Base-by-base conservation (phyloP, 2,113 vertebrate genomes). In the Corvus hawaiiensis region DNA sequence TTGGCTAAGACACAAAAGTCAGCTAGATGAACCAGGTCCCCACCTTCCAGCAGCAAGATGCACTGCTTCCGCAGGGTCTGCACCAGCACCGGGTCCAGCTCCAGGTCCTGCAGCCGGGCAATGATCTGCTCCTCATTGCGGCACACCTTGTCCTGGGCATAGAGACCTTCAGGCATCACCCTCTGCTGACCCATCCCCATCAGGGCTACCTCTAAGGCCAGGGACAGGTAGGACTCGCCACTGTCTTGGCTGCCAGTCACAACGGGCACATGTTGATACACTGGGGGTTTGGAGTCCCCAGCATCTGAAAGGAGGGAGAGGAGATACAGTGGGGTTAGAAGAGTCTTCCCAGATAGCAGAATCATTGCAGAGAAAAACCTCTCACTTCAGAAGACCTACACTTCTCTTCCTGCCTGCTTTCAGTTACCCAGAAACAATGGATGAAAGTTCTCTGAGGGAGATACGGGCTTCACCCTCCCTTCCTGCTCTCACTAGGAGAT, bases 151-250 rank as follows among this genome's bases (percentile, higher is more conserved):
- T 99, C 99, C 97, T 99, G 99, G 51, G 99, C 99, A 5, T 99
- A 99, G 16, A 99, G 98, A 64, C 99, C 99, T 97, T 99, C 99
- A 0, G 99, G 99, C 99, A 99, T 99, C 96, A 99, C 98, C 68
- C 99, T 98, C 96, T 99, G 99, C 96, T 99, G 99, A 76, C 99
- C 99, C 99, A 99, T 99, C 18, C 99, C 99, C 99, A 99, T 99
- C 89, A 99, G 97, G 24, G 99, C 99, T 97, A 99, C 99, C 98
- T 99, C 99, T 92, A 99, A 97, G 79, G 99, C 99, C 95, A 99
- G 91, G 17, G 99, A 99, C 95, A 99, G 98, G 97, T 99, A 99
- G 22, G 99, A 99, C 96, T 99, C 99, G 41, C 98, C 96, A 26
- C 95, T 98, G 24, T 99, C 98, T 58, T 98, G 96, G 91, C 98